Base-by-base conservation (phyloP, 2,888 invertebrate genomes). In the Cephus sareptanus region DNA sequence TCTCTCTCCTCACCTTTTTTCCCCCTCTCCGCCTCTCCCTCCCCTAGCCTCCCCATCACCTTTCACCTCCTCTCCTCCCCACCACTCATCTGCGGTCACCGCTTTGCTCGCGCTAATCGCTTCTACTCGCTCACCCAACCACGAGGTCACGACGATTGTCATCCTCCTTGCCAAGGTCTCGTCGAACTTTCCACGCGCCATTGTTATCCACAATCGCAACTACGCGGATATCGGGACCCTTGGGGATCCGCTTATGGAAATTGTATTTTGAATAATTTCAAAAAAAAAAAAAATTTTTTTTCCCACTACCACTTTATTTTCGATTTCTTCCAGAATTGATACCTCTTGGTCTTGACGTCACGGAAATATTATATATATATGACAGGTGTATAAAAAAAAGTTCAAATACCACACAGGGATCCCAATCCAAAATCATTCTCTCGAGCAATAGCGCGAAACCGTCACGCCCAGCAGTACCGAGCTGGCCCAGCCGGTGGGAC, bases 21-120 rank as follows among this genome's bases (percentile, higher is more conserved):
- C 68, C 34, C 34, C 13, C 40, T 56, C 56, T 69, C 75, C 73
- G 31, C 75, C 77, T 77, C 31, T 69, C 69, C 70, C 30, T 77
- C 75, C 76, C 34, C 79, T 11, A 34, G 74, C 35, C 73, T 73
- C 35, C 69, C 40, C n/a, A 30, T 68, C n/a, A 69, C 40, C 35
- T 31, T 56, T 75, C 68, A 11, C 34, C 40, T 69, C 37, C 34
- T 30, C 77, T 40, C 73, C 73, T 30, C 70, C 34, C 73, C 77
- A 75, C 78, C 79, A 77, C 79, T 75, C 77, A 81, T 74, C 74
- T 76, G 82, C 79, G 75, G 79, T 74, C 80, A 79, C 79, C 79
- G 81, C 79, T 85, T 56, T 83, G 81, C 76, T 82, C 75, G 78
- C 81, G 83, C 85, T 87, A 85, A 87, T 87, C 85, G 85, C 76